phyloP scores from a whole-genome alignment of 2,888 invertebrate species.

The Busseola fusca region DNA sequence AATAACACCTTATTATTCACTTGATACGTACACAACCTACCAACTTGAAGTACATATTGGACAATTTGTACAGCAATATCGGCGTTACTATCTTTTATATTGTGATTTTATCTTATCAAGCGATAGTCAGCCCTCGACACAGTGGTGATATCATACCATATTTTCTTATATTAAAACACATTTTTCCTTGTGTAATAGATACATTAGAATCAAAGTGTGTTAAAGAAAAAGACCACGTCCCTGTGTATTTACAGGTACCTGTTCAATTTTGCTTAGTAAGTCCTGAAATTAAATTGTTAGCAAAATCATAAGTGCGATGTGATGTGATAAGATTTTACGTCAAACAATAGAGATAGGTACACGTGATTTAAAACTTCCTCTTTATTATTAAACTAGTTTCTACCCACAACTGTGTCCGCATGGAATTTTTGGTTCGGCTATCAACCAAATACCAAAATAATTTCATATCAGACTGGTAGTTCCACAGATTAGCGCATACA shows the following conservation, averaged over 20 bases:
- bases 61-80: constrained; percentile 46
- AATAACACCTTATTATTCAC: constrained; percentile 16
- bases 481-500: too few species aligned
- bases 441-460: too few species aligned
- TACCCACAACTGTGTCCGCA: too few species aligned
- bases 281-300: constrained; percentile 14
- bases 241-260: not conserved
- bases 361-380: not conserved
- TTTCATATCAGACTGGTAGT: too few species aligned
- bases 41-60: constrained; percentile 31
- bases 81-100: constrained; percentile 42
- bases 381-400: too few species aligned
- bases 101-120: constrained; percentile 59
- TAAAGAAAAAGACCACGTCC: not conserved
- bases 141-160: constrained; percentile 53
- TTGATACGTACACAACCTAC: constrained; percentile 44
- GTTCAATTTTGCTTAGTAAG: not conserved
- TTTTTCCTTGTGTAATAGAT: constrained; percentile 3
- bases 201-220: not conserved
- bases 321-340: not conserved
- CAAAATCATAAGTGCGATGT: not conserved
- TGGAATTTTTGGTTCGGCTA: too few species aligned
- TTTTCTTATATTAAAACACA: constrained; percentile 9
- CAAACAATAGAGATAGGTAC: not conserved
- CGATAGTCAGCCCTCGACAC: constrained; percentile 55